Conservation (phyloP, 2,113 vertebrate genomes). For the Tachysurus vachellii region DNA sequence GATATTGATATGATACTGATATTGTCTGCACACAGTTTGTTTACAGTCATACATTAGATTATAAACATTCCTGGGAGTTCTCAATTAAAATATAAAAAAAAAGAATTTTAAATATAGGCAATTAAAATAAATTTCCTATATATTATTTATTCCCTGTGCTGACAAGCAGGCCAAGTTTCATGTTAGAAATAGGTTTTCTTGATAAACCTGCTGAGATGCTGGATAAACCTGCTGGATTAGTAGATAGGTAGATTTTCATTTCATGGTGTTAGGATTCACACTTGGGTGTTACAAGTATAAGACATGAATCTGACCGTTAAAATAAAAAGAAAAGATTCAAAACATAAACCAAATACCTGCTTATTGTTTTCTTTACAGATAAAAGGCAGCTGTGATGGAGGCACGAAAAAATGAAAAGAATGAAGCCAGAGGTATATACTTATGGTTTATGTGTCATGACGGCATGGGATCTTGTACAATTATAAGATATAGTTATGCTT, state of each 20-base stretch:
- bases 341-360: neutral
- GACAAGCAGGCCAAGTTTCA: neutral
- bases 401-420: slow-evolving; percentile 53
- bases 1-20: neutral
- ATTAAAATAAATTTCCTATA: neutral
- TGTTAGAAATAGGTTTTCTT: neutral
- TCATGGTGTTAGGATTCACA: neutral
- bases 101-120: too few species aligned
- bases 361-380: neutral
- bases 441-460: neutral
- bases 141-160: neutral
- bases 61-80: neutral
- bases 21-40: neutral
- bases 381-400: slow-evolving; percentile 45
- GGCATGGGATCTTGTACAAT: neutral
- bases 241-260: neutral
- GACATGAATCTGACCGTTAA: neutral
- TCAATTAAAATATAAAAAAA: too few species aligned
- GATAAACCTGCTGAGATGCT: neutral
- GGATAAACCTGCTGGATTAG: neutral
- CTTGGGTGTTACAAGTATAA: neutral
- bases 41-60: too few species aligned
- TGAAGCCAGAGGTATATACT: slow-evolving; percentile 48
- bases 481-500: neutral
- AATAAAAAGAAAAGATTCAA: neutral